A percentile compares a stretch with the other conserved stretches of the same genome.
phyloP scores from a whole-genome alignment of 2,888 invertebrate species.

The Zaprionus bogoriensis region DNA sequence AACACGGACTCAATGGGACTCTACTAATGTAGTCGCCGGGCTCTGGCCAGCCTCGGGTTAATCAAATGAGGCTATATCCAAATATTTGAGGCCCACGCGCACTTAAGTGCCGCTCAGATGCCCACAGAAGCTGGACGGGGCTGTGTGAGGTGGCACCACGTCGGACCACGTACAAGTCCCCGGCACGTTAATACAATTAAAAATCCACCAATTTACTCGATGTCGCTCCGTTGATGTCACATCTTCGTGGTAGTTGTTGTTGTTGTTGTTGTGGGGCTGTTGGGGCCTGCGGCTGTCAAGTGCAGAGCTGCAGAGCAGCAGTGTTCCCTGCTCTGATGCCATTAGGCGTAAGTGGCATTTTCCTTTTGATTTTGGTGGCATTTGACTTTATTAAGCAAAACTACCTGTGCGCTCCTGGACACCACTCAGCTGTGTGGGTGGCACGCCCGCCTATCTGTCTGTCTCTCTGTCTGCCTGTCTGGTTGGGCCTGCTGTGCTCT shows the following conservation, averaged over 20 bases:
- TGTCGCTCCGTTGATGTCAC: constrained; percentile 17
- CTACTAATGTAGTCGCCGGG: background rate
- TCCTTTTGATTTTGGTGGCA: constrained; percentile 74
- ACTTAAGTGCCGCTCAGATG: constrained; percentile 61
- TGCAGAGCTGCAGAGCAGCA: constrained; percentile 17
- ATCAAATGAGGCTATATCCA: constrained; percentile 44
- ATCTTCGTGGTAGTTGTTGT: constrained; percentile 6
- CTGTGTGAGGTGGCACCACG: too few species aligned
- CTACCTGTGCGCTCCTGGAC: constrained; percentile 7
- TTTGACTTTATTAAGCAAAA: constrained; percentile 71
- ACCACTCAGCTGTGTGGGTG: constrained; percentile 21
- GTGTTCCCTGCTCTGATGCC: constrained; percentile 47
- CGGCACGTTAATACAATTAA: constrained; percentile 65
- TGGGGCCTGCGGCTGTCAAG: constrained; percentile 34
- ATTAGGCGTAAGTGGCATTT: constrained; percentile 74
- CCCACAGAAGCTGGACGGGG: too few species aligned
- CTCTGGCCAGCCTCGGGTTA: constrained; percentile 28
- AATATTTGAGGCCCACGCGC: constrained; percentile 53
- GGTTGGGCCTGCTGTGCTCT: background rate
- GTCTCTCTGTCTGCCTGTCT: background rate
- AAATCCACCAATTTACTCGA: constrained; percentile 55
- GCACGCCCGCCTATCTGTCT: background rate
- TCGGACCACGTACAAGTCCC: constrained; percentile 5
- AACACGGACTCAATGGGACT: too few species aligned
- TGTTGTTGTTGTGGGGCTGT: constrained; percentile 2